Percentiles rank a stretch among this genome's conserved stretches.
Conservation (phyloP, 2,113 vertebrate genomes). For the Megaceryle maxima region DNA sequence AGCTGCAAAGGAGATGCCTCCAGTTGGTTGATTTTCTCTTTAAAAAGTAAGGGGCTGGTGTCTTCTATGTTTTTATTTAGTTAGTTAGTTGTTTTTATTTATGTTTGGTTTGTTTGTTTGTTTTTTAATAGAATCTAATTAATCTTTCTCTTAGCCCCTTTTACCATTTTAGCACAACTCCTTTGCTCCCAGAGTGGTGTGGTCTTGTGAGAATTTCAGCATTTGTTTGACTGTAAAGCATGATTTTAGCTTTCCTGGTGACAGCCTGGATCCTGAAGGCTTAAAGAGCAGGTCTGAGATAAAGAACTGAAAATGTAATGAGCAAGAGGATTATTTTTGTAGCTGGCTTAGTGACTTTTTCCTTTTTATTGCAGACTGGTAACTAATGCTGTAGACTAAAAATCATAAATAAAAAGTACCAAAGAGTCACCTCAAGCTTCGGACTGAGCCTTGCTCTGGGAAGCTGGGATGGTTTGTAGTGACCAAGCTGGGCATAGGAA, state of each 20-base stretch:
- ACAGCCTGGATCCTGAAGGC: background rate
- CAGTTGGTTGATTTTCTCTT: background rate
- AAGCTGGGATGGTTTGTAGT: background rate
- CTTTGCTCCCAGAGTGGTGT: background rate
- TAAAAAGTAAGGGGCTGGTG: background rate
- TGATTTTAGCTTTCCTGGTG: background rate
- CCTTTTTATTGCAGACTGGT: background rate
- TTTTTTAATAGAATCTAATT: background rate
- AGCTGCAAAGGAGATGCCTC: fast-evolving
- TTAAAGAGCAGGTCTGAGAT: background rate
- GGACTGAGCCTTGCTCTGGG: background rate
- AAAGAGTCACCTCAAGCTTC: background rate
- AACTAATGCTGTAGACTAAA: background rate
- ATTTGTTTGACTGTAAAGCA: constrained; percentile 9
- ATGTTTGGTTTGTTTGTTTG: background rate
- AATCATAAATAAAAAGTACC: background rate
- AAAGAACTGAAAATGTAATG: background rate
- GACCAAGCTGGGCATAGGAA: fast-evolving
- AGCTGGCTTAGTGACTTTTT: background rate
- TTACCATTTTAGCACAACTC: background rate
- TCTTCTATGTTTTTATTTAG: background rate
- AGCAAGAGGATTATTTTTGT: constrained; percentile 15
- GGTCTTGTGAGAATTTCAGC: background rate
- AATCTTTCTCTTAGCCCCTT: background rate
- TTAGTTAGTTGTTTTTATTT: too few species aligned